Evolutionary conservation across 2,113 vertebrate genomes (phyloP).

Genomic region (Mohoua ochrocephala): DNA sequence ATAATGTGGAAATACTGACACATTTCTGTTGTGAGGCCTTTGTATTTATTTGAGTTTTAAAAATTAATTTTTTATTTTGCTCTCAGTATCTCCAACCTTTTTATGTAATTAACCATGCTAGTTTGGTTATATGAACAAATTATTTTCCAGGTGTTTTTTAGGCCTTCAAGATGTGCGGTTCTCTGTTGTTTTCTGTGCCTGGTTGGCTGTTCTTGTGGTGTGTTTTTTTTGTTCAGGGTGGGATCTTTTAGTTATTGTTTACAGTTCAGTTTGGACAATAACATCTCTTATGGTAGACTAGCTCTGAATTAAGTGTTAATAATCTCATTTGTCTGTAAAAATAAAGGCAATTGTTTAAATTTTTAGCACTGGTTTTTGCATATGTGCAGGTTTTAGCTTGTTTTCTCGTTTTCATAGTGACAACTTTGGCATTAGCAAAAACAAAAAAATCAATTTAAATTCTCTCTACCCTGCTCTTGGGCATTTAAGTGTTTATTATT

Average conservation of each 20-base stretch:
- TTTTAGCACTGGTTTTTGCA: not conserved
- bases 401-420: not conserved
- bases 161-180: rapidly evolving
- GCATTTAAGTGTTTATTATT: not conserved
- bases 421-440: not conserved
- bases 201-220: not conserved
- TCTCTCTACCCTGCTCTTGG: not conserved
- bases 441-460: not conserved
- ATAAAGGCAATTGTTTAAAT: not conserved
- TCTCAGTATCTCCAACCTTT: not conserved
- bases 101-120: not conserved
- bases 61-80: not conserved
- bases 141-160: not conserved
- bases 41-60: not conserved
- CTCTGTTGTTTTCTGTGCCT: not conserved
- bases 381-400: not conserved
- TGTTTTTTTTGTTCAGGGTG: not conserved
- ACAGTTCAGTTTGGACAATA: not conserved
- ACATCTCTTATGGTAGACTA: not conserved
- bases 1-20: not conserved
- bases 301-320: not conserved
- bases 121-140: not conserved
- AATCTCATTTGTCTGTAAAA: not conserved
- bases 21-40: not conserved
- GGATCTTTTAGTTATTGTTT: not conserved